phyloP scores from a whole-genome alignment of 2,797 vertebrate species.

The Cercopithecus petaurista region DNA sequence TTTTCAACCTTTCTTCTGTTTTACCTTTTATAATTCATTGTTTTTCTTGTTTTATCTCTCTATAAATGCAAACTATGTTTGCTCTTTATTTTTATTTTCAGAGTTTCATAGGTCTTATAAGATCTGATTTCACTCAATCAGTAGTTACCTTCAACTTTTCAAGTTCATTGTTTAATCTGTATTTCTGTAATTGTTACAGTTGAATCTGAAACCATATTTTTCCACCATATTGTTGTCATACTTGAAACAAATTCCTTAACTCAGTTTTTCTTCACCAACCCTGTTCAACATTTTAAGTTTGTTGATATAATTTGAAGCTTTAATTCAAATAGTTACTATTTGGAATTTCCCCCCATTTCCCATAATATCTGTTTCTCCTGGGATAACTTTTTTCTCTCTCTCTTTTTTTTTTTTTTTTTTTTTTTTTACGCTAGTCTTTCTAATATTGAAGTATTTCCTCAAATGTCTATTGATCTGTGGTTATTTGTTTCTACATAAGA shows the following conservation, averaged over 20 bases:
- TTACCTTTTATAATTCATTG: neutral
- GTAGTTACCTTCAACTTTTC: neutral
- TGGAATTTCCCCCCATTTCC: neutral
- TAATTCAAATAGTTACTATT: neutral
- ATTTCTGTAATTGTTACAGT: neutral
- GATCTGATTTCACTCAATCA: neutral
- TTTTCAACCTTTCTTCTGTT: neutral
- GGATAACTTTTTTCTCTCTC: no score
- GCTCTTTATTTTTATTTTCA: neutral
- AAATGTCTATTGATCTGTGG: neutral
- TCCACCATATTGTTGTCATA: neutral
- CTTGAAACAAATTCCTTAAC: neutral
- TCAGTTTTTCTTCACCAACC: neutral
- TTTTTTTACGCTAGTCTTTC: neutral
- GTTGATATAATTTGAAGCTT: neutral
- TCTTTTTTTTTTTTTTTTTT: neutral
- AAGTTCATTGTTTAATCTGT: neutral
- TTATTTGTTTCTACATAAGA: neutral
- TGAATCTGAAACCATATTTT: neutral
- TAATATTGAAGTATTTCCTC: neutral
- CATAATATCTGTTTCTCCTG: neutral
- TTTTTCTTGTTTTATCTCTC: neutral
- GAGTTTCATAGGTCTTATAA: neutral
- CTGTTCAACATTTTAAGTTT: neutral
- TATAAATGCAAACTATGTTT: neutral